Conservation (phyloP, 2,113 vertebrate genomes). For the Leptodactylus fuscus region DNA sequence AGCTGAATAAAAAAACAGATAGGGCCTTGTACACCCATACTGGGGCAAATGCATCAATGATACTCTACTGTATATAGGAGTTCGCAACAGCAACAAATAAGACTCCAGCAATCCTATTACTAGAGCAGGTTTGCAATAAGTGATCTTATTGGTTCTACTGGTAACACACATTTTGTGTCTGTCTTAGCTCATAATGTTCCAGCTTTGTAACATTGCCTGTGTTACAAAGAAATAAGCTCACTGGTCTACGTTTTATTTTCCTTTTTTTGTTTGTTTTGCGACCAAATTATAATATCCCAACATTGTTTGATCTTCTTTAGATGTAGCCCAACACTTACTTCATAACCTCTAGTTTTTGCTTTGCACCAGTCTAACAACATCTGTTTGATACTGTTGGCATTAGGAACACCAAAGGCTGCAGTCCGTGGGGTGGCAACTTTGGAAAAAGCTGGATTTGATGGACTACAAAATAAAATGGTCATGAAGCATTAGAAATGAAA, state of each 20-base stretch:
- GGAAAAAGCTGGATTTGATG: conserved; percentile 72
- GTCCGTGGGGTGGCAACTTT: conserved; percentile 86
- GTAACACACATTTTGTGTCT: not conserved
- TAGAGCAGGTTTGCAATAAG: not conserved
- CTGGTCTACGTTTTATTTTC: no score
- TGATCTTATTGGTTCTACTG: not conserved
- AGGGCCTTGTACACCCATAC: no score
- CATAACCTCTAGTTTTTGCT: conserved; percentile 93
- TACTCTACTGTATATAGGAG: no score
- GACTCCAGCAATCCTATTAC: not conserved
- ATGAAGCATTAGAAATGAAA: not conserved
- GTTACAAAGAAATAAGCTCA: no score
- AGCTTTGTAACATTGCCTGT: no score
- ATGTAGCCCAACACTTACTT: conserved; percentile 75
- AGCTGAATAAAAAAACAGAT: no score
- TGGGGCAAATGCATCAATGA: no score
- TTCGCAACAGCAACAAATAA: not conserved
- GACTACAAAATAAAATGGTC: conserved; percentile 66
- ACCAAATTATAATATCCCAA: no score
- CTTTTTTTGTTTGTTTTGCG: no score
- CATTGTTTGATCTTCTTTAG: no score
- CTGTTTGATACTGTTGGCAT: conserved; percentile 96
- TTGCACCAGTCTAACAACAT: conserved; percentile 99
- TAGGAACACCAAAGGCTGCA: conserved; percentile 93
- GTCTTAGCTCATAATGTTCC: no score